A percentile compares a stretch with the other conserved stretches of the same genome.
Evolutionary conservation across 2,888 invertebrate species (phyloP).

Genomic region (Agriopis marginaria): DNA sequence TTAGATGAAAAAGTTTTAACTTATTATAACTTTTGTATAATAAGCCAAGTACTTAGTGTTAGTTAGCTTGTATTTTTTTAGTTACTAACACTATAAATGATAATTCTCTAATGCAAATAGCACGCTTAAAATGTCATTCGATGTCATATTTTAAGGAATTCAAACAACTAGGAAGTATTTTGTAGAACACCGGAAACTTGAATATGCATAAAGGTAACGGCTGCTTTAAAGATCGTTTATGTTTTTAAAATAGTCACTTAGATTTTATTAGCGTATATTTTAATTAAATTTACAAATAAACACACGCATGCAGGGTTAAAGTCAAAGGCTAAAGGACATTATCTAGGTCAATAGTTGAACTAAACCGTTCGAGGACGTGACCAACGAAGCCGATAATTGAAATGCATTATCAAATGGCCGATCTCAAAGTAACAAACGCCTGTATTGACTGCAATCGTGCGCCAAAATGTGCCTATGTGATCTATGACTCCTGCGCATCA

Average conservation of each 20-base stretch:
- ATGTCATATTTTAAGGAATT: conserved; percentile 6
- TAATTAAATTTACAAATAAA: conserved; percentile 5
- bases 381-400: conserved; percentile 80
- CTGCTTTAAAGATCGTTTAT: background rate
- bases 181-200: conserved; percentile 14
- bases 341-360: conserved; percentile 70
- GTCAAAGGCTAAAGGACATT: conserved; percentile 48
- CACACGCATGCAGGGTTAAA: conserved; percentile 42
- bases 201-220: conserved; percentile 23
- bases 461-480: conserved; percentile 59
- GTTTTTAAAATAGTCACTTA: background rate
- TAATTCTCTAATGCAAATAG: conserved; percentile 1
- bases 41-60: no score
- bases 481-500: conserved; percentile 61
- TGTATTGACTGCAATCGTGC: conserved; percentile 65
- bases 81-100: no score
- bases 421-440: conserved; percentile 72
- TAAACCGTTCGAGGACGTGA: conserved; percentile 61
- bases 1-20: conserved; percentile 61
- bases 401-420: conserved; percentile 75
- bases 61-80: no score
- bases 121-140: conserved; percentile 6
- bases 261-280: background rate
- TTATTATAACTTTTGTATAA: background rate
- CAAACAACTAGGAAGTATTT: conserved; percentile 14